Conservation (phyloP, 2,888 invertebrate species). For the Lycocerus yunnanus region DNA sequence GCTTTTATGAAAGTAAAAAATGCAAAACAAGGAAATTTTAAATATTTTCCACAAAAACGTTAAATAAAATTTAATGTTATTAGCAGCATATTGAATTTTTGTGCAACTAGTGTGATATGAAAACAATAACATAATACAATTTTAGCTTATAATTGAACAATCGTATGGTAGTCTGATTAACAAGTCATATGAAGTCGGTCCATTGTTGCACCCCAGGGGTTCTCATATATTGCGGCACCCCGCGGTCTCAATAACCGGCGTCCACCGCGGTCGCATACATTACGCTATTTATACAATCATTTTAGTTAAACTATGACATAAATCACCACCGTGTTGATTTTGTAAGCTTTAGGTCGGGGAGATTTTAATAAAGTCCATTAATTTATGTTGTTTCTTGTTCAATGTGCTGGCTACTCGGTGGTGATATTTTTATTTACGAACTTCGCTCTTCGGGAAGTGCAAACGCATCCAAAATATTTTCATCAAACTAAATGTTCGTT, state of each 20-base stretch:
- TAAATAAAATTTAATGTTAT: neutral
- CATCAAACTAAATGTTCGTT: neutral
- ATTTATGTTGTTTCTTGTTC: constrained; percentile 13
- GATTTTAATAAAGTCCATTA: constrained; percentile 27
- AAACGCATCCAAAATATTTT: too few species aligned
- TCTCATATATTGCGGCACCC: constrained; percentile 42
- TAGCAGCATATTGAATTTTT: neutral
- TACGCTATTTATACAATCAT: constrained; percentile 37
- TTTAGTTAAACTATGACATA: constrained; percentile 39
- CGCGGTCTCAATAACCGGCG: constrained; percentile 38
- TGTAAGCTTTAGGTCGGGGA: constrained; percentile 33
- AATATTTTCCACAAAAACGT: neutral
- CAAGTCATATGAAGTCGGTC: constrained; percentile 36
- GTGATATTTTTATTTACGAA: neutral
- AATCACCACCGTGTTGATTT: constrained; percentile 43
- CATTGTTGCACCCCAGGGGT: constrained; percentile 34
- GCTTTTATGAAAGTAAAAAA: neutral
- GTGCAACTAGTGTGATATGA: neutral
- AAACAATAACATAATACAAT: constrained; percentile 22
- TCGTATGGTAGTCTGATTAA: constrained; percentile 35
- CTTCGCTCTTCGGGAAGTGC: too few species aligned
- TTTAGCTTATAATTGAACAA: constrained; percentile 33
- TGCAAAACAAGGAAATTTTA: neutral
- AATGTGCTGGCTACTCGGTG: too few species aligned
- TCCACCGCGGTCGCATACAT: constrained; percentile 38